Percentiles rank a stretch among this genome's conserved stretches.
Evolutionary conservation across 2,888 invertebrate species (phyloP).

Genomic region (Thereva nobilitata): DNA sequence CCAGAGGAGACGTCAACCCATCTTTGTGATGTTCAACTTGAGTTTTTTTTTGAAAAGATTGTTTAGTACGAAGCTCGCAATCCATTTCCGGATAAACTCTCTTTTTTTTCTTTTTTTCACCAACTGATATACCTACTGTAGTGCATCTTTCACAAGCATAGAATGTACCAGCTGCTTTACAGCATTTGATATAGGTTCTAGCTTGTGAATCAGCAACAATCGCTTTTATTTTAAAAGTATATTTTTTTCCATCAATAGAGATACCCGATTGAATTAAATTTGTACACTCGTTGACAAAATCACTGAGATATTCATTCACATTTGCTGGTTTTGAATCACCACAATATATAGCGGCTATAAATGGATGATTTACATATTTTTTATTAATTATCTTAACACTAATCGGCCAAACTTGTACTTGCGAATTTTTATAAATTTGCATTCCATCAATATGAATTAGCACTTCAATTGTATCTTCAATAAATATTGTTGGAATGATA

Average conservation of each 20-base stretch:
- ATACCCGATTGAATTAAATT: not conserved
- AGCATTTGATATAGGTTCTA: too few species aligned
- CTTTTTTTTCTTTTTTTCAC: not conserved
- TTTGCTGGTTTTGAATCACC: not conserved
- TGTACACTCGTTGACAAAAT: not conserved
- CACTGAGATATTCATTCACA: not conserved
- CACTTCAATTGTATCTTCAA: not conserved
- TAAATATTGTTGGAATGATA: not conserved
- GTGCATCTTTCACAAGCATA: not conserved
- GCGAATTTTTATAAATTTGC: slow-evolving; percentile 1
- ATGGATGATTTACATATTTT: not conserved
- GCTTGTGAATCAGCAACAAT: not conserved
- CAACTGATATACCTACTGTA: not conserved
- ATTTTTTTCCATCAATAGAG: not conserved
- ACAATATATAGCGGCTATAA: not conserved
- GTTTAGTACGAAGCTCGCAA: not conserved
- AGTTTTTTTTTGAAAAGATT: not conserved
- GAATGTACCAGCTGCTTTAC: not conserved
- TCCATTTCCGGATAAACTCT: slow-evolving; percentile 1
- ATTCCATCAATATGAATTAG: slow-evolving; percentile 1
- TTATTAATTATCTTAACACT: slow-evolving; percentile 6
- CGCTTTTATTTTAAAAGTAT: not conserved
- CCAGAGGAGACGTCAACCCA: not conserved
- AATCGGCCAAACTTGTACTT: slow-evolving; percentile 2
- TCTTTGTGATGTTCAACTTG: not conserved